phyloP scores from a whole-genome alignment of 2,888 invertebrate species.

The Rhodophaea formosa region DNA sequence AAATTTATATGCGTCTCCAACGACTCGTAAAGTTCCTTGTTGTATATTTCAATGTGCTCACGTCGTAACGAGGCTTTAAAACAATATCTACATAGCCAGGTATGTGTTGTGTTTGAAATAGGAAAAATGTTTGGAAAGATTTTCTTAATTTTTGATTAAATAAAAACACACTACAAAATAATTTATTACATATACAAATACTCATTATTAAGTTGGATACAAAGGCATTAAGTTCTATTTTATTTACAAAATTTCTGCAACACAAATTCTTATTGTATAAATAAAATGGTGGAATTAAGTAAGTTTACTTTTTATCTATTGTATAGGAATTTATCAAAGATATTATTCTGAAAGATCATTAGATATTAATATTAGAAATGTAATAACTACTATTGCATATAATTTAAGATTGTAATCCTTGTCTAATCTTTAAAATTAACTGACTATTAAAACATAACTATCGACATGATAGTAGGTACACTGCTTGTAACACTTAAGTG shows the following conservation, averaged over 20 bases:
- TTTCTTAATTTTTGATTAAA: neutral
- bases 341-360: too few species aligned
- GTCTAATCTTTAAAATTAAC: neutral
- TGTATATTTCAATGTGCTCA: neutral
- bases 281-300: too few species aligned
- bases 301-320: too few species aligned
- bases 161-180: neutral
- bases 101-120: neutral
- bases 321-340: too few species aligned
- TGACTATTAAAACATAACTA: neutral
- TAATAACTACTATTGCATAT: too few species aligned
- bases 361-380: neutral
- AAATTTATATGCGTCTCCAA: neutral
- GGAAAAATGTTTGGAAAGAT: neutral
- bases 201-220: too few species aligned
- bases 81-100: neutral
- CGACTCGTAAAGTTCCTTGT: neutral
- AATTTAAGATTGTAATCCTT: neutral
- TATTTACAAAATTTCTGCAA: too few species aligned
- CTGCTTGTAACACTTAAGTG: slow-evolving; percentile 5
- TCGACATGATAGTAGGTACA: neutral
- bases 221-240: too few species aligned
- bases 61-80: neutral
- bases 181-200: too few species aligned
- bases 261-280: too few species aligned